Evolutionary conservation across 2,113 vertebrate species (phyloP), one percentile per base, ranked within the genome.

Genomic region (Mugil cephalus): DNA sequence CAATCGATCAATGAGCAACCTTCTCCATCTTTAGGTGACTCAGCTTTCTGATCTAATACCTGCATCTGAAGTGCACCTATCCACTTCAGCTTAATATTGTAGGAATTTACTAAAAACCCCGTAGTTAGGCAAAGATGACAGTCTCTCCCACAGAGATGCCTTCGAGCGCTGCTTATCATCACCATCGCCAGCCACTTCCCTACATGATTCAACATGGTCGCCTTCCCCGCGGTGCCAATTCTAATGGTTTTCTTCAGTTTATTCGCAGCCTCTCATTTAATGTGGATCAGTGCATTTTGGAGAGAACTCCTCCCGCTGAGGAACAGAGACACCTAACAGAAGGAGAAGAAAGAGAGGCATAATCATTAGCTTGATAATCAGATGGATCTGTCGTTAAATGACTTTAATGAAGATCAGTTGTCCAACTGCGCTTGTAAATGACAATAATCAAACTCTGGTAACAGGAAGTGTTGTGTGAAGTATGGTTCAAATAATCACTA

Each of bases 321-420:
- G 80, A 70, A 69, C 17, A 56, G n/a, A 69, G 54, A 84, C 54
- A 74, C 74, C 74, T 56, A 67, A 56, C 40, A 58, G 17, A 60
- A 59, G 35, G 71, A 53, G 46, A 55, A 43, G 19, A 35, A 43
- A 51, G 40, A 30, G 35, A 75, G 76, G 58, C 43, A 43, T 46
- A 65, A 74, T 89, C 74, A 83, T 55, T 55, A 69, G 55, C 38
- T 46, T 48, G 69, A 82, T 77, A 66, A 80, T 81, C 40, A 68
- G 58, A 53, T 46, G 19, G 66, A 66, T 73, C 45, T 86, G 66
- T 62, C 55, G 64, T 66, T 72, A 89, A 89, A 77, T 63, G 64
- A 74, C 53, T 62, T 17, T 77, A 87, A 87, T 85, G 70, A 85
- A 82, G 81, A 85, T 45, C 82, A 80, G 79, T 79, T 72, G 62